Evolutionary conservation across 2,888 invertebrate genomes (phyloP).

Genomic region (Oxystoma pomonae): DNA sequence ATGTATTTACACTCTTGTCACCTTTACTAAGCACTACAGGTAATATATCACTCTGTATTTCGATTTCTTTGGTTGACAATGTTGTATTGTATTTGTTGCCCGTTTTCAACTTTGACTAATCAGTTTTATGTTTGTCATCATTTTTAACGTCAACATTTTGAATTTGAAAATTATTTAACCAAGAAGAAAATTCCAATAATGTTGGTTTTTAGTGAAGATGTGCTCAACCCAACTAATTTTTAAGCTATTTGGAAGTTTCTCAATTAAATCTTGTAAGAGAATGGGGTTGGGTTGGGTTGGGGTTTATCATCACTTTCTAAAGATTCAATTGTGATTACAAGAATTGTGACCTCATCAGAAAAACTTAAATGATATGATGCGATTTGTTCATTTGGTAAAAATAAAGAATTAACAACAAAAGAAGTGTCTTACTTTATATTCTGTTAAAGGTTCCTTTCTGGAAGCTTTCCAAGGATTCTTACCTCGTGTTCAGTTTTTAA

Average conservation of each 20-base stretch:
- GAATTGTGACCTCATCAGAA: constrained; percentile 13
- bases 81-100: not conserved
- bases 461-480: not conserved
- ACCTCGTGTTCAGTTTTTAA: not conserved
- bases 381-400: not conserved
- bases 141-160: not conserved
- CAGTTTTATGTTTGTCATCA: not conserved
- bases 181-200: not conserved
- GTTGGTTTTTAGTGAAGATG: not conserved
- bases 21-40: constrained; percentile 1
- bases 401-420: not conserved
- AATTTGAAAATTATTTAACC: not conserved
- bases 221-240: constrained; percentile 2
- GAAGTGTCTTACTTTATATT: not conserved
- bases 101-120: not conserved
- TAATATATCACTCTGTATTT: not conserved
- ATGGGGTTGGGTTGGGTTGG: not conserved
- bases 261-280: not conserved
- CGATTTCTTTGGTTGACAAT: not conserved
- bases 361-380: not conserved
- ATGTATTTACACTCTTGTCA: constrained; percentile 3
- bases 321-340: constrained; percentile 9
- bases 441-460: not conserved
- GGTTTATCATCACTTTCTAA: not conserved
- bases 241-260: constrained; percentile 4